Evolutionary conservation across 2,113 vertebrate genomes (phyloP), one percentile per base, ranked within the genome.

Genomic region (Romanogobio albipinnatus): DNA sequence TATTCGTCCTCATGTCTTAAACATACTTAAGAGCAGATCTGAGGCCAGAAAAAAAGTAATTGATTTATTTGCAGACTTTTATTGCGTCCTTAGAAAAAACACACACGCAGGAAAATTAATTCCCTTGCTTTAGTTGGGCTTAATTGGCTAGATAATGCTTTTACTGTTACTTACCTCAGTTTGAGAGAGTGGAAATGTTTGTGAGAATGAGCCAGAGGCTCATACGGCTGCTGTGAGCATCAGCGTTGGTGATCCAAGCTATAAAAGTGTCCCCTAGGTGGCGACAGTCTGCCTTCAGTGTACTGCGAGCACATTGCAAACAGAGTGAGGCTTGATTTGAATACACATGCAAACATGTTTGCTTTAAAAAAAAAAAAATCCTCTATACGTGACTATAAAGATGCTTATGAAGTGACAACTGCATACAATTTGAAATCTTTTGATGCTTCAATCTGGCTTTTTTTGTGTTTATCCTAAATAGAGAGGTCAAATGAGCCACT

Each of bases 231-330:
- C 84, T 13, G 53, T 70, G 76, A 85, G 87, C 71, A 76, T 68
- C 45, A 33, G 19, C 9, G 14, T 56, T 8, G 22, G 56, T 29
- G 15, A 61, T 29, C 68, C 76, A 82, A 89, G 81, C 90, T 90
- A 76, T 92, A 86, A 76, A 88, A 90, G 53, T 85, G 33, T 84
- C 93, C 94, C 93, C 89, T 93, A 95, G 95, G 93, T 94, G 94
- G 95, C 91, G 91, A 87, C 90, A 93, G 90, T 94, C 92, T 95
- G 91, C 93, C 93, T 93, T 89, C 51, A 89, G 83, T 88, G 9
- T 62, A 14, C 45, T 53, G 3, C 33, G 33, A 76, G 59, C 24
- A 33, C 17, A 19, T 49, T 10, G 75, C 10, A 29, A 33, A 43
- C 75, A 59, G 29, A 6, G 29, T 4, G 24, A 19, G 9, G 71